Evolutionary conservation across 1,140 invertebrate genomes (phyloP), one percentile per base, ranked within the genome.

Genomic region (Sarcophaga peregrina): DNA sequence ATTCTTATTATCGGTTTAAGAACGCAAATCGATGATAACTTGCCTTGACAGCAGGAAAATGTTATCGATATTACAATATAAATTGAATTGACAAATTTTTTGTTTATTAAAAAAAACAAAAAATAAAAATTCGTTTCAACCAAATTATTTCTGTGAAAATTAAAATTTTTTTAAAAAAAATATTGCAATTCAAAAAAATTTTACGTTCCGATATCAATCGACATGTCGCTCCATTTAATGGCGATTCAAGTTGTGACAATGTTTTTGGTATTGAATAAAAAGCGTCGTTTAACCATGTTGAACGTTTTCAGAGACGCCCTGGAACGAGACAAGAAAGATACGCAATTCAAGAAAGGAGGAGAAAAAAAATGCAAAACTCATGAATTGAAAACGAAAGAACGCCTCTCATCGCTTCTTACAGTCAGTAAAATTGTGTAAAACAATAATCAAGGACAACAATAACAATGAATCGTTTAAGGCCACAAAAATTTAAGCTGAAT

Each of bases 381-480:
- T 17, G 20, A 74, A 48, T 50, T 78, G 5, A 20, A 52, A 78
- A 2, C 17, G 17, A 78, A 50, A 25, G 25, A 78, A 37, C 17
- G 47, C 50, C 17, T 52, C 20, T 9, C n/a, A 37, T 2, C 25
- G 25, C 1, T 4, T 37, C 25, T 37, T 1, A 37, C 4, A 37
- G 25, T 72, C 62, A 17, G 17, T 7, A 68, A 72, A 72, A 72
- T 25, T 20, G 62, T 52, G 5, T 25, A 72, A 6, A 25, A 78
- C 8, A 78, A 52, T n/a, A n/a, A n/a, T n/a, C 10, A 68, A 68
- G 25, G n/a, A 68, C n/a, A 62, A 17, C 25, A 37, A 25, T 9
- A 17, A 82, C 58, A 68, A 90, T 90, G 89, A 90, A 90, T 84
- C 88, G 89, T 84, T 86, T 90, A 72, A 87, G 88, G 50, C 84